A percentile compares a stretch with the other conserved stretches of the same genome.
Conservation (phyloP, 1,140 invertebrate genomes). For the Acyrthosiphon pisum region DNA sequence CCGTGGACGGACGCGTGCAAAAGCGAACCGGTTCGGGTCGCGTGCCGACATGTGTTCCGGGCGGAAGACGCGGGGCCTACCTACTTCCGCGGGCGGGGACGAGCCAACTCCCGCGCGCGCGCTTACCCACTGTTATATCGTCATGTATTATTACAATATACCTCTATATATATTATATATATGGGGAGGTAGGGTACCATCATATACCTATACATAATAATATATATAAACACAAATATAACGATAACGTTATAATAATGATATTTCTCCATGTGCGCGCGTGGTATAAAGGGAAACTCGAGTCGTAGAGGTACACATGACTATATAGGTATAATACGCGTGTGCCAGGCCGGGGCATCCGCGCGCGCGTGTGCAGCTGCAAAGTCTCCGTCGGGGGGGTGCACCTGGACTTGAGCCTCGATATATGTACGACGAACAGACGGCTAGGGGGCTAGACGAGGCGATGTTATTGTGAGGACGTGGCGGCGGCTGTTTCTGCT, state of each 20-base stretch:
- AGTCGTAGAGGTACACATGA: neutral
- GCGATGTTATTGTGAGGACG: neutral
- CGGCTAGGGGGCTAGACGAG: neutral
- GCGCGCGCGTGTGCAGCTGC: neutral
- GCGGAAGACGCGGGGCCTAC: neutral
- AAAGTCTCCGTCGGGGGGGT: neutral
- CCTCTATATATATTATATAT: neutral
- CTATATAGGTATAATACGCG: neutral
- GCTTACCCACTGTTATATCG: neutral
- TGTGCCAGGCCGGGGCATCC: neutral
- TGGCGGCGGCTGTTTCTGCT: neutral
- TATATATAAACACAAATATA: neutral
- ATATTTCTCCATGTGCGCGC: neutral
- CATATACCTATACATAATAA: too few relatives aligned
- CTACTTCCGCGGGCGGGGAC: constrained; percentile 36
- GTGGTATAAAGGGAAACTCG: neutral
- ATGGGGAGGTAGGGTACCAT: too few relatives aligned
- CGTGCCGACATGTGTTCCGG: constrained; percentile 47
- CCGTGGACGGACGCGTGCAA: neutral
- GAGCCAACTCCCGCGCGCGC: neutral
- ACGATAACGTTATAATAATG: neutral
- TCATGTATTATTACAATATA: neutral
- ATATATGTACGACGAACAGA: neutral
- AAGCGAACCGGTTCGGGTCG: constrained; percentile 44
- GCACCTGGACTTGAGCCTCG: neutral